These are phyloP conservation scores for Pelagia noctiluca DNA, from an alignment of 30 jellyfish, hydroid and myxozoan species.

Conservation along the genomic window DNA sequence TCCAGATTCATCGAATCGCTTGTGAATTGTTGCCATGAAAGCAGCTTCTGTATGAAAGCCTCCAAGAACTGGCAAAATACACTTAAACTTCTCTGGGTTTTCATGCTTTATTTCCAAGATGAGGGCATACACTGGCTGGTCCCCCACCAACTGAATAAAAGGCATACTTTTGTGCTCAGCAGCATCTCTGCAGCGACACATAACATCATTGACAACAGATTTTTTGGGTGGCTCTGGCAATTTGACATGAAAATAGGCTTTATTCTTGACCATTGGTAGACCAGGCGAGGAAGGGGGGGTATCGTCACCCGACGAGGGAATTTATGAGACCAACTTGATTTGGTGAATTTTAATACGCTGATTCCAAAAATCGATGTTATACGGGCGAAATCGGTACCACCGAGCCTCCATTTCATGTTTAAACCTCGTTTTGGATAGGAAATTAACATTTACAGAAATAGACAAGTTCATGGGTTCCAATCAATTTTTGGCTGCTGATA, in stretches of 20 bases:
- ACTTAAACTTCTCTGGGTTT: background rate
- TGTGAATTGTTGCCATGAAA: slow-evolving; percentile 16
- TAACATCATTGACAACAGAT: background rate
- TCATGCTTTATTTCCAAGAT: background rate
- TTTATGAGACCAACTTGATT: too few relatives aligned
- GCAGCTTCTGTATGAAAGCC: slow-evolving; percentile 4
- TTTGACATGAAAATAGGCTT: background rate
- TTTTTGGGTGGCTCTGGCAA: background rate
- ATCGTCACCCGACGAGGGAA: too few relatives aligned
- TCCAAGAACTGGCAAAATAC: slow-evolving; percentile 13
- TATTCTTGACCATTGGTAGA: too few relatives aligned
- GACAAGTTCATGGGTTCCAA: too few relatives aligned
- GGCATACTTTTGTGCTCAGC: background rate
- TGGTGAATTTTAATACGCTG: too few relatives aligned
- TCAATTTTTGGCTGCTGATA: too few relatives aligned
- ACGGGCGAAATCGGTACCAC: too few relatives aligned
- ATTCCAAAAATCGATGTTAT: too few relatives aligned
- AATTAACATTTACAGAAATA: too few relatives aligned
- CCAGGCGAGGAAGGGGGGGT: too few relatives aligned
- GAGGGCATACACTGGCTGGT: background rate
- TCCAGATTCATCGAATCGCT: slow-evolving; percentile 14
- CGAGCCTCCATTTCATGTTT: too few relatives aligned
- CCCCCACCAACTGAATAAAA: background rate
- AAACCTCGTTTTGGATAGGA: too few relatives aligned
- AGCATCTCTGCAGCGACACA: background rate